Base-by-base conservation (phyloP, 2,888 invertebrate genomes). In the Nemurella pictetii region DNA sequence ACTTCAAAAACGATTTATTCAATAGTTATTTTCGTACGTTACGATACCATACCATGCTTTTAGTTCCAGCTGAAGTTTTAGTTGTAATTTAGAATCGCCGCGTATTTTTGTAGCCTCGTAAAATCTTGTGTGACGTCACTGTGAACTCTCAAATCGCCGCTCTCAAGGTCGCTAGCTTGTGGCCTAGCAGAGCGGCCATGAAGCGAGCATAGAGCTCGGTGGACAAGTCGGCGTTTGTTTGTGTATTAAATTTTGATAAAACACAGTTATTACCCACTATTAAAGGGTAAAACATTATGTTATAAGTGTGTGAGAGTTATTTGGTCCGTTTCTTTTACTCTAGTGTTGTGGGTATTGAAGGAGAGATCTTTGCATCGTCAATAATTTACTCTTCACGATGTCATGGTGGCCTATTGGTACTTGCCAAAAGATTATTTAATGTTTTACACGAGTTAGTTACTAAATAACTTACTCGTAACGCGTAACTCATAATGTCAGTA, bases 401-500 rank as follows among this genome's bases (percentile, higher is more conserved):
- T 55, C 55, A 55, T 55, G 55, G 55, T 55, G 55, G 55, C 55
- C 55, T 55, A 55, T 20, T 20, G 55, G 9, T n/a, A n/a, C 55
- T 55, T 55, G 12, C 55, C 9, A 2, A 55, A 55, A 55, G 1
- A 55, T 12, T 55, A 55, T 20, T 55, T 55, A 15, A 55, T 20
- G 20, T 12, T 20, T 2, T 20, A 55, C 9, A 20, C 9, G 55
- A 7, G 55, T 55, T 55, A 55, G 2, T 20, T 7, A 2, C 55
- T 55, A 20, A 55, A 2, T 55, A 55, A 12, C 55, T 55, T 12
- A 55, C n/a, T 55, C 3, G 9, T 20, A 20, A 20, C 55, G 55
- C 12, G 20, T 55, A 55, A 20, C 12, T 29, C 78, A 80, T 3
- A 80, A 98, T 98, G 95, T 98, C 98, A 89, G 97, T 99, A 87